phyloP scores from a whole-genome alignment of 2,797 vertebrate genomes.

The Saxicola maurus region DNA sequence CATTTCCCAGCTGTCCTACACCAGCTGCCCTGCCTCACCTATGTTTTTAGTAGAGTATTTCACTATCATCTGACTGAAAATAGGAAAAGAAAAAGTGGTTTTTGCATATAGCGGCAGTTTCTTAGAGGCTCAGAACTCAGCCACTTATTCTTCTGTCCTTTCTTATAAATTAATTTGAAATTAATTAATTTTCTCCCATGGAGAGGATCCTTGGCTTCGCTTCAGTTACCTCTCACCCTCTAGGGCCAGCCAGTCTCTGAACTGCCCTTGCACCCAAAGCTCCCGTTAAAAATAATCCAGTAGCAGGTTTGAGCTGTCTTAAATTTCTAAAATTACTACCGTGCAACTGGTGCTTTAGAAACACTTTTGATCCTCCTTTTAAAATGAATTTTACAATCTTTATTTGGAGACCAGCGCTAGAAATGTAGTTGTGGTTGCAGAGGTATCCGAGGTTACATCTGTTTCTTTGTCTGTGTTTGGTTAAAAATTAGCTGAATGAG shows the following conservation, averaged over 20 bases:
- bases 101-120: not conserved
- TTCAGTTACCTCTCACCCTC: not conserved
- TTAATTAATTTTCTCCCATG: not conserved
- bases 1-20: not conserved
- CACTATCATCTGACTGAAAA: not conserved
- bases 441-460: not conserved
- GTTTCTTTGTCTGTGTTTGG: not conserved
- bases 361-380: not conserved
- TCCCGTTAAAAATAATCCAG: conserved; percentile 46
- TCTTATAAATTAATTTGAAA: not conserved
- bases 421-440: not conserved
- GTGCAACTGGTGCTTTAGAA: not conserved
- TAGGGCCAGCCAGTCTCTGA: not conserved
- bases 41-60: not conserved
- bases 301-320: not conserved
- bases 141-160: not conserved
- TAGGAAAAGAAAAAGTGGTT: not conserved
- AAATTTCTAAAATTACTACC: not conserved
- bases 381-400: not conserved
- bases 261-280: not conserved
- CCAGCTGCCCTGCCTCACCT: conserved; percentile 20
- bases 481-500: conserved; percentile 6
- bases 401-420: not conserved
- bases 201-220: not conserved
- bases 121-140: not conserved